Conservation (phyloP, 2,797 vertebrate genomes). For the Erethizon dorsatum region DNA sequence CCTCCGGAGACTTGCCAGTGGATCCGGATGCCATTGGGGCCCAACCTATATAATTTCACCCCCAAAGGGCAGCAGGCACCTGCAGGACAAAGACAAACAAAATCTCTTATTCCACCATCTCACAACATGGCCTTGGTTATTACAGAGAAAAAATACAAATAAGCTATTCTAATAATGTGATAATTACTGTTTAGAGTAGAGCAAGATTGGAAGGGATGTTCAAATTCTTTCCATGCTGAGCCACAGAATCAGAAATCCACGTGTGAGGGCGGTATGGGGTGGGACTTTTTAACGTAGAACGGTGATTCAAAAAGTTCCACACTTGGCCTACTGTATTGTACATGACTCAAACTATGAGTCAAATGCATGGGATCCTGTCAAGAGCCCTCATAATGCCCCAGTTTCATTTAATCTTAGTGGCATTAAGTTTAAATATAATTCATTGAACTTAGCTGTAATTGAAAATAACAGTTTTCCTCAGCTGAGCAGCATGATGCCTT, state of each 20-base stretch:
- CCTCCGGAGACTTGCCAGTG: conserved; percentile 91
- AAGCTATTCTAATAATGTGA: neutral
- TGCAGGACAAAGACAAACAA: conserved; percentile 80
- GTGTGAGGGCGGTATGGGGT: neutral
- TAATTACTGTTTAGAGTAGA: neutral
- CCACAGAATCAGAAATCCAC: neutral
- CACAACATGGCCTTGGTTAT: neutral
- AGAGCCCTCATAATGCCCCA: neutral
- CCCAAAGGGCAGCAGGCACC: conserved; percentile 96
- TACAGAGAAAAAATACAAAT: neutral
- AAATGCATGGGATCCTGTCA: conserved; percentile 1
- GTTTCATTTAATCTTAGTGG: conserved; percentile 21
- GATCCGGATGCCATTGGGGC: conserved; percentile 92
- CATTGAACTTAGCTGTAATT: neutral
- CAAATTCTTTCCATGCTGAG: neutral
- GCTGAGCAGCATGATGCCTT: neutral
- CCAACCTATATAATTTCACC: conserved; percentile 92
- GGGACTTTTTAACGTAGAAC: neutral
- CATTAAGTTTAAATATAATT: neutral
- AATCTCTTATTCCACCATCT: neutral
- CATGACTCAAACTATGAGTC: conserved; percentile 51
- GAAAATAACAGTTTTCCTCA: neutral
- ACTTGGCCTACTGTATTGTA: neutral
- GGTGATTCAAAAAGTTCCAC: conserved; percentile 23
- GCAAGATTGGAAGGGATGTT: neutral